Percentiles rank a stretch among this genome's conserved stretches.
Evolutionary conservation across 53 echinoderm and acorn worm genomes (phyloP).

Genomic region (Stichopus horrens): DNA sequence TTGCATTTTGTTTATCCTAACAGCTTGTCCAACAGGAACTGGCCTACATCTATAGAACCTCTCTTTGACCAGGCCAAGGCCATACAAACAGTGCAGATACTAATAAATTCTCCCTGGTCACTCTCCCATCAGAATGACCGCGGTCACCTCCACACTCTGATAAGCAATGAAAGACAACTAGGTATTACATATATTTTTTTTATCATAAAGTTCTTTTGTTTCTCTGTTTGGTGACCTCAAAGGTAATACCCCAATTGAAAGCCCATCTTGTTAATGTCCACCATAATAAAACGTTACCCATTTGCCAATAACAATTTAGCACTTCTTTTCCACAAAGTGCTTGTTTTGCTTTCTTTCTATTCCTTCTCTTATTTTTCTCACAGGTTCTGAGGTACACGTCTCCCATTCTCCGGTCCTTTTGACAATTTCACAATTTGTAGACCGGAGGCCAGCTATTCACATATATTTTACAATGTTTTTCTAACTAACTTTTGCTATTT

Average conservation of each 20-base stretch:
- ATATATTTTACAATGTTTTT: too few relatives aligned
- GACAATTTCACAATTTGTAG: not conserved
- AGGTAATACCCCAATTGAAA: not conserved
- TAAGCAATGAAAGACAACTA: constrained; percentile 10
- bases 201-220: not conserved
- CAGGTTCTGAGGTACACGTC: not conserved
- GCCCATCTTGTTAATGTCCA: not conserved
- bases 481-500: too few relatives aligned
- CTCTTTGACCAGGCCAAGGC: constrained; percentile 36
- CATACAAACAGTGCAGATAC: constrained; percentile 22
- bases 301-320: constrained; percentile 6
- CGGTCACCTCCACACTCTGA: constrained; percentile 45
- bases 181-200: not conserved
- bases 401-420: not conserved
- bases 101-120: constrained; percentile 29
- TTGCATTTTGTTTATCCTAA: constrained; percentile 42
- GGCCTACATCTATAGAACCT: constrained; percentile 41
- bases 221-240: not conserved
- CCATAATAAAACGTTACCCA: not conserved
- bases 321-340: not conserved
- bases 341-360: not conserved
- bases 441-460: not conserved
- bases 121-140: constrained; percentile 18
- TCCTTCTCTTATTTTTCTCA: not conserved
- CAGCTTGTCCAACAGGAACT: constrained; percentile 36